A percentile compares a stretch with the other conserved stretches of the same genome.
These are phyloP conservation scores for Cryptops parisi DNA, from an alignment of 2,888 invertebrate species.

Conservation along the genomic window DNA sequence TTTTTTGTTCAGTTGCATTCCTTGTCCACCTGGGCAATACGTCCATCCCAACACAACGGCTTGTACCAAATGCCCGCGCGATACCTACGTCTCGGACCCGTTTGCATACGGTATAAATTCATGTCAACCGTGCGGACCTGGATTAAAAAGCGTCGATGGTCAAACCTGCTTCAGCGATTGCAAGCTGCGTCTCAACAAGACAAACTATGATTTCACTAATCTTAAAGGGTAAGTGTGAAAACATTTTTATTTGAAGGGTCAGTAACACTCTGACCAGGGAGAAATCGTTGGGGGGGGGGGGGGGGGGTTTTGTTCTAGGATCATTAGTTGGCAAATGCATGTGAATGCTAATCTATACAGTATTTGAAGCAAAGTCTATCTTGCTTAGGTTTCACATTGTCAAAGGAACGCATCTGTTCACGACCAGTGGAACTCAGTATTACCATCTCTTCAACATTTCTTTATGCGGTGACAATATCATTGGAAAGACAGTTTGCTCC, in stretches of 20 bases:
- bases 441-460: constrained; percentile 39
- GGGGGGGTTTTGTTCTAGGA: too few relatives aligned
- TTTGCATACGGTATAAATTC: constrained; percentile 30
- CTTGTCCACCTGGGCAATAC: constrained; percentile 40
- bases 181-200: constrained; percentile 26
- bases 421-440: constrained; percentile 39
- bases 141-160: constrained; percentile 32
- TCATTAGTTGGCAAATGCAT: too few relatives aligned
- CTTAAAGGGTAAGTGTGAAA: constrained; percentile 33
- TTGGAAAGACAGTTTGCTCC: constrained; percentile 29
- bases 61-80: constrained; percentile 36
- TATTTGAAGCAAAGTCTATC: constrained; percentile 2
- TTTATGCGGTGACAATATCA: constrained; percentile 34
- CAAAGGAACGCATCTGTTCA: constrained; percentile 32
- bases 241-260: too few relatives aligned
- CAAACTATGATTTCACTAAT: constrained; percentile 28
- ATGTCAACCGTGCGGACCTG: constrained; percentile 37
- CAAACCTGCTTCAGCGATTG: constrained; percentile 36
- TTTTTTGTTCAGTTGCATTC: constrained; percentile 33
- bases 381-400: constrained; percentile 29
- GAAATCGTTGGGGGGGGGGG: too few relatives aligned
- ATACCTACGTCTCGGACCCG: constrained; percentile 29
- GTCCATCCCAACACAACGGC: constrained; percentile 29
- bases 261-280: too few relatives aligned
- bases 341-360: too few relatives aligned